Evolutionary conservation across 2,888 invertebrate species (phyloP).

Genomic region (Zaprionus obscuricornis): DNA sequence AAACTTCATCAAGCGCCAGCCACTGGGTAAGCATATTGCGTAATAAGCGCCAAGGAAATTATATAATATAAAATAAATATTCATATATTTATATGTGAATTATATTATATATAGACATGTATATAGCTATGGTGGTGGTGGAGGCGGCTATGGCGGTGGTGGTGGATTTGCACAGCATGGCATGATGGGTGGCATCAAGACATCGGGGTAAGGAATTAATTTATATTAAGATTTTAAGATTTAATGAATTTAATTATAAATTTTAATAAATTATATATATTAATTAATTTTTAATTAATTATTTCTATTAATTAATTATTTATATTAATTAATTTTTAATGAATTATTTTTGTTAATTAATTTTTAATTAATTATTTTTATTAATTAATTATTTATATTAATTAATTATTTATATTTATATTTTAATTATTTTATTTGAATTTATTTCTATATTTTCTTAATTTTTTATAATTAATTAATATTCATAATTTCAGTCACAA

Average conservation of each 20-base stretch:
- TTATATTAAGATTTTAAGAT: background rate
- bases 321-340: no score
- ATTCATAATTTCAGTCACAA: constrained; percentile 11
- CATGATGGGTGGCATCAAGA: constrained; percentile 44
- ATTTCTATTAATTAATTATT: no score
- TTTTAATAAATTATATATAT: no score
- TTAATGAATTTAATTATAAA: constrained; percentile 1
- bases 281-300: no score
- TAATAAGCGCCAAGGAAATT: constrained; percentile 11
- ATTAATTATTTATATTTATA: no score
- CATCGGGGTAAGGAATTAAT: constrained; percentile 51
- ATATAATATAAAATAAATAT: constrained; percentile 16
- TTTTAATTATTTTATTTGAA: no score
- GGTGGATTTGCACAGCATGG: constrained; percentile 18
- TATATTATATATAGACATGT: constrained; percentile 17
- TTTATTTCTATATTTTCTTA: no score
- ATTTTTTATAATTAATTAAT: no score
- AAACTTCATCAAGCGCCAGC: constrained; percentile 33
- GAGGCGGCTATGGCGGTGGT: constrained; percentile 21
- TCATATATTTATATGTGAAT: background rate
- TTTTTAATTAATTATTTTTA: no score
- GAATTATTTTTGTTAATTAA: no score
- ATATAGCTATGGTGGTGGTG: constrained; percentile 41
- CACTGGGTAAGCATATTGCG: constrained; percentile 50
- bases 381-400: no score